Percentiles rank a stretch among this genome's conserved stretches.
Evolutionary conservation across 2,113 vertebrate genomes (phyloP).

Genomic region (Sporophila hypoxantha): DNA sequence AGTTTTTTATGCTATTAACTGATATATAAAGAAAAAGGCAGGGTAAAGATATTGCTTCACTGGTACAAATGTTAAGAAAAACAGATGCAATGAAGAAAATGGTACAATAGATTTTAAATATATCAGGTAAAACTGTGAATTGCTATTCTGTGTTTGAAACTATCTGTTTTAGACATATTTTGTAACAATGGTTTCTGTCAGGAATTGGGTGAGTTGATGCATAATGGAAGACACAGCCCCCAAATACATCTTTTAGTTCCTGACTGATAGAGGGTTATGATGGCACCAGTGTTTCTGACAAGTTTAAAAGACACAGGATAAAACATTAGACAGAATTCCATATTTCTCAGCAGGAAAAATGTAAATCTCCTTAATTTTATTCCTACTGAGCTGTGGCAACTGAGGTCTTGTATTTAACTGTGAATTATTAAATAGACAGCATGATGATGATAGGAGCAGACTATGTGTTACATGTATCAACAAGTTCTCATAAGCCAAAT

Average conservation of each 20-base stretch:
- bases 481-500: slow-evolving; percentile 33
- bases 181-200: background rate
- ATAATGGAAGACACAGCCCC: background rate
- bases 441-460: background rate
- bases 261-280: background rate
- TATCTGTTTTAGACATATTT: background rate
- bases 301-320: slow-evolving; percentile 5
- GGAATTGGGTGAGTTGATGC: background rate
- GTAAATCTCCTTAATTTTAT: slow-evolving; percentile 49
- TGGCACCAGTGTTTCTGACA: slow-evolving; percentile 16
- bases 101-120: background rate
- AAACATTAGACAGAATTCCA: slow-evolving; percentile 8
- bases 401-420: slow-evolving; percentile 30
- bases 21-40: background rate
- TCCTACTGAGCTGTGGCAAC: slow-evolving; percentile 19
- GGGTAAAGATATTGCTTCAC: background rate
- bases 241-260: background rate
- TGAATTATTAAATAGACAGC: slow-evolving; percentile 30
- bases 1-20: background rate
- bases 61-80: background rate
- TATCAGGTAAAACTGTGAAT: background rate
- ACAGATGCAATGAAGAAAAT: background rate
- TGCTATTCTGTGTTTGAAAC: background rate
- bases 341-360: slow-evolving; percentile 19
- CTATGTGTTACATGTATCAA: slow-evolving; percentile 11